phyloP scores from a whole-genome alignment of 1,140 invertebrate genomes.

The Solenopsis invicta region DNA sequence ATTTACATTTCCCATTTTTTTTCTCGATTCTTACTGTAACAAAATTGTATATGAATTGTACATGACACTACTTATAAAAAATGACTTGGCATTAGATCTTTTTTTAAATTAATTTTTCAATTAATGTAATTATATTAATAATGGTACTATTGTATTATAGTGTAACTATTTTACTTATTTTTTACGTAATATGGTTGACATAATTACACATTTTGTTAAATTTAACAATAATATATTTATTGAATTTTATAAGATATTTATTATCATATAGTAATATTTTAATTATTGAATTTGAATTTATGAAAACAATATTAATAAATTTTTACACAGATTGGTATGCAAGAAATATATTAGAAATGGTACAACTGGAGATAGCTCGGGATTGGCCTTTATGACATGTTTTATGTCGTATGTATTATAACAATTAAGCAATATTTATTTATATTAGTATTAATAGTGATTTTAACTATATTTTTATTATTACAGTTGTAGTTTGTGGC shows the following conservation, averaged over 20 bases:
- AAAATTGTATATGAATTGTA: no score
- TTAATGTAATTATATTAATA: no score
- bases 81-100: no score
- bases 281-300: constrained; percentile 70
- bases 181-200: background rate
- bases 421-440: constrained; percentile 17
- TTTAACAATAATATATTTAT: constrained; percentile 37
- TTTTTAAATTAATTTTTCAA: no score
- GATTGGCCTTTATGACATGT: constrained; percentile 92
- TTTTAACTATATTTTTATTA: constrained; percentile 38
- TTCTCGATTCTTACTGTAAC: no score
- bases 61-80: no score
- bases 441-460: background rate
- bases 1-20: no score
- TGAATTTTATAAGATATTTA: constrained; percentile 53
- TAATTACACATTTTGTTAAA: constrained; percentile 6
- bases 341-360: constrained; percentile 90
- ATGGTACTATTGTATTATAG: no score
- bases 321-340: constrained; percentile 89
- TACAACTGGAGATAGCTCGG: constrained; percentile 90
- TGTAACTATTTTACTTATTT: no score
- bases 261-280: constrained; percentile 26
- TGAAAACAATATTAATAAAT: constrained; percentile 58
- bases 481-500: constrained; percentile 90
- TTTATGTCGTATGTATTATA: constrained; percentile 90